These are phyloP conservation scores for Drosophila tsacasi DNA, from an alignment of 1,140 invertebrate species.

Conservation along the genomic window DNA sequence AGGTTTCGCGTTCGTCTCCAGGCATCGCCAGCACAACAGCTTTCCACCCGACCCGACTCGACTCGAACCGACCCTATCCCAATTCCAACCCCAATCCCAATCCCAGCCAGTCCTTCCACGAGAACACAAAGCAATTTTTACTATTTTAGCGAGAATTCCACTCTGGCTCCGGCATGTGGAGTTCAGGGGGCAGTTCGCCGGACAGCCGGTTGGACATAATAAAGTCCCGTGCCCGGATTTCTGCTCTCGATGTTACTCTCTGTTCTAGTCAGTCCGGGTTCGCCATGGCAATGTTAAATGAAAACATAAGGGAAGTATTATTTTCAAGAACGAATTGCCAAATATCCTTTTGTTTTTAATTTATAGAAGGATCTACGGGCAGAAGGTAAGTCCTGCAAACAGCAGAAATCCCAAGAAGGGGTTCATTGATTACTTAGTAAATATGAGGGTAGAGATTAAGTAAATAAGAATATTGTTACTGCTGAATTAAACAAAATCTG, in stretches of 20 bases:
- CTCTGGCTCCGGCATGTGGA: conserved; percentile 37
- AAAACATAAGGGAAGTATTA: neutral
- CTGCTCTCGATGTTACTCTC: conserved; percentile 20
- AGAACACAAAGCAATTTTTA: conserved; percentile 68
- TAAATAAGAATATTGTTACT: too few relatives aligned
- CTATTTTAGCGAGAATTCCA: conserved; percentile 68
- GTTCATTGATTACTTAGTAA: too few relatives aligned
- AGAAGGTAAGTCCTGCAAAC: too few relatives aligned
- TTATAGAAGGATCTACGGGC: too few relatives aligned
- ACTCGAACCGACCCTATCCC: neutral
- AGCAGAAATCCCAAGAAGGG: too few relatives aligned
- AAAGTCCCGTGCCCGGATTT: conserved; percentile 50
- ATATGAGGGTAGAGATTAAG: too few relatives aligned
- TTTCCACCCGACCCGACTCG: neutral
- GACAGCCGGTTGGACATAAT: conserved; percentile 61
- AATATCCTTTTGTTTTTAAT: neutral
- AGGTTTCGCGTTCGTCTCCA: conserved; percentile 10
- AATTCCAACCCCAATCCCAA: neutral
- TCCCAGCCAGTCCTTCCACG: conserved; percentile 1
- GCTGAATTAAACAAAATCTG: too few relatives aligned
- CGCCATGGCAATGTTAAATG: conserved; percentile 23
- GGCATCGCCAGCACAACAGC: conserved; percentile 10
- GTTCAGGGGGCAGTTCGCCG: conserved; percentile 22
- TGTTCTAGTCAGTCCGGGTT: conserved; percentile 28
- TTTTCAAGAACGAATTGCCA: neutral